phyloP scores from a whole-genome alignment of 2,113 vertebrate genomes.

The Rhadina sibilatrix region DNA sequence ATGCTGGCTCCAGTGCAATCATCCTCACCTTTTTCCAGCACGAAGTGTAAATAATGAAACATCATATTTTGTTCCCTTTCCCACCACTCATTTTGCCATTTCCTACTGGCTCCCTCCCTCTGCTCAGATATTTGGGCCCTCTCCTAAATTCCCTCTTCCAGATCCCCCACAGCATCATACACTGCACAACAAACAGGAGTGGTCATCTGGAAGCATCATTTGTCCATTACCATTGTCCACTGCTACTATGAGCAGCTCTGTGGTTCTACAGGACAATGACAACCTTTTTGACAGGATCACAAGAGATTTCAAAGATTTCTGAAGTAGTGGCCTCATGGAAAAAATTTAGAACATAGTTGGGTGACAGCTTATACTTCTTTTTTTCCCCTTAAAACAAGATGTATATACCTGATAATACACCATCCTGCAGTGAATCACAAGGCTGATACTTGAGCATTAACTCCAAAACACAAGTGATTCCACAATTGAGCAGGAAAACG shows the following conservation, averaged over 20 bases:
- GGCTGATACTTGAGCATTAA: neutral
- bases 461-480: neutral
- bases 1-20: neutral
- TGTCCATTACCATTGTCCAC: neutral
- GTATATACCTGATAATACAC: neutral
- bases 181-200: accelerated
- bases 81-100: neutral
- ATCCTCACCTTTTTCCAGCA: neutral
- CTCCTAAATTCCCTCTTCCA: neutral
- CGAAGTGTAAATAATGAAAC: neutral
- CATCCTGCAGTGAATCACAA: neutral
- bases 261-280: neutral
- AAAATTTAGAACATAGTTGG: neutral
- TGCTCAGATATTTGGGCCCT: neutral
- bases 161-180: neutral
- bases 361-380: neutral
- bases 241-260: neutral
- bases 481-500: neutral
- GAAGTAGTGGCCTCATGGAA: neutral
- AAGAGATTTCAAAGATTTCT: neutral
- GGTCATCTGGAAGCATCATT: neutral
- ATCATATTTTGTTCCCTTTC: neutral
- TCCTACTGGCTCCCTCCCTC: neutral
- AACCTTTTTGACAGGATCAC: neutral
- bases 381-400: neutral